These are phyloP conservation scores for Drosophila neonasuta DNA, from an alignment of 2,888 invertebrate genomes.

Conservation along the genomic window DNA sequence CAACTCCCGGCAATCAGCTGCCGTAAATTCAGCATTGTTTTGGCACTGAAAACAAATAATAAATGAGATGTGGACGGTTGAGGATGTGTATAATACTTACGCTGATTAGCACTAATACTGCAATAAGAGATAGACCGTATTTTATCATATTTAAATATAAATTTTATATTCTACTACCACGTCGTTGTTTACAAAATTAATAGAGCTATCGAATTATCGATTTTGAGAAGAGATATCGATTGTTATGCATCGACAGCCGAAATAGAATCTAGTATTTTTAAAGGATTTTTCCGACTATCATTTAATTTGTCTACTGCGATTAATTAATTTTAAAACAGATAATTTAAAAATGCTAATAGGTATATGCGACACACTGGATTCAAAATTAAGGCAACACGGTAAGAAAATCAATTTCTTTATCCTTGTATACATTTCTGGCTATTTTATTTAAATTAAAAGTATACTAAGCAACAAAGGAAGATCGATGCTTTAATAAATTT, in stretches of 20 bases:
- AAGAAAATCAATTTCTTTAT: no score
- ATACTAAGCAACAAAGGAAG: no score
- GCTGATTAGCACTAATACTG: conserved; percentile 35
- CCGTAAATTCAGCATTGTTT: conserved; percentile 84
- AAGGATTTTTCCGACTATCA: neutral
- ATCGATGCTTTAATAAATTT: no score
- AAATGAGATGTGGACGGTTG: neutral
- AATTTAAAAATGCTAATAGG: no score
- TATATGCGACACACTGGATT: no score
- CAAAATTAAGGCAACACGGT: no score
- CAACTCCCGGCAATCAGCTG: conserved; percentile 91
- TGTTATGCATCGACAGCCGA: no score
- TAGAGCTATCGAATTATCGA: conserved; percentile 1
- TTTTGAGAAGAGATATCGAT: neutral
- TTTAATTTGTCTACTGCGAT: no score
- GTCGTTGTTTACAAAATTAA: conserved; percentile 66
- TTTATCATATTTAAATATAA: conserved; percentile 47
- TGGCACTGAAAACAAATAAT: conserved; percentile 29
- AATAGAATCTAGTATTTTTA: conserved; percentile 15
- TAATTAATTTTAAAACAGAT: no score
- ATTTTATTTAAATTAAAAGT: no score
- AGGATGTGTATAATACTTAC: conserved; percentile 33
- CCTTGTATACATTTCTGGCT: no score
- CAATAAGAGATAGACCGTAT: conserved; percentile 28
- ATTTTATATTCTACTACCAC: conserved; percentile 55